These are phyloP conservation scores for Mionectes macconnelli DNA, from an alignment of 2,113 vertebrate genomes.

Conservation along the genomic window DNA sequence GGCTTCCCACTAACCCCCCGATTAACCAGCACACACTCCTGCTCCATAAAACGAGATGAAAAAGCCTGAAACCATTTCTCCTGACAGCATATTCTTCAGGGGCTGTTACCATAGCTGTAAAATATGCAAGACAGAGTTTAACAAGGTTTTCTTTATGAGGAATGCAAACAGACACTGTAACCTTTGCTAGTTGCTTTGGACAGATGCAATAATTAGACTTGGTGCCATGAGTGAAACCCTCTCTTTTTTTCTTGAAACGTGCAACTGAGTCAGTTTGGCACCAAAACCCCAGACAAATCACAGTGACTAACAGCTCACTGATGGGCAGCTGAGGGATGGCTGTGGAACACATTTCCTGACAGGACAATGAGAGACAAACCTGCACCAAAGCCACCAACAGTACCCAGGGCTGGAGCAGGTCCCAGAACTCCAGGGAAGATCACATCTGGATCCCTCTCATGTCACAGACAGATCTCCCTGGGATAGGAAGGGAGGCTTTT, in stretches of 20 bases:
- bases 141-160: neutral
- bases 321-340: neutral
- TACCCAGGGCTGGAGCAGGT: neutral
- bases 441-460: neutral
- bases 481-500: neutral
- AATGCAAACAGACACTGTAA: constrained; percentile 17
- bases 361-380: neutral
- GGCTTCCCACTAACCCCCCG: neutral
- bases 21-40: neutral
- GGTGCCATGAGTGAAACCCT: neutral
- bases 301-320: neutral
- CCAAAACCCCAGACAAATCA: neutral
- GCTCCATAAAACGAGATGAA: neutral
- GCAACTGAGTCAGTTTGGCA: neutral
- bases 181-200: neutral
- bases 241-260: neutral
- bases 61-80: neutral
- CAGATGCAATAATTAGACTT: neutral
- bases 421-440: neutral
- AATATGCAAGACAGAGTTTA: neutral
- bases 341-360: neutral
- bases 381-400: neutral
- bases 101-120: neutral
- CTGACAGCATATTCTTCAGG: neutral
- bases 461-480: neutral